phyloP scores from a whole-genome alignment of 2,113 vertebrate genomes.

The Serilophus lunatus region DNA sequence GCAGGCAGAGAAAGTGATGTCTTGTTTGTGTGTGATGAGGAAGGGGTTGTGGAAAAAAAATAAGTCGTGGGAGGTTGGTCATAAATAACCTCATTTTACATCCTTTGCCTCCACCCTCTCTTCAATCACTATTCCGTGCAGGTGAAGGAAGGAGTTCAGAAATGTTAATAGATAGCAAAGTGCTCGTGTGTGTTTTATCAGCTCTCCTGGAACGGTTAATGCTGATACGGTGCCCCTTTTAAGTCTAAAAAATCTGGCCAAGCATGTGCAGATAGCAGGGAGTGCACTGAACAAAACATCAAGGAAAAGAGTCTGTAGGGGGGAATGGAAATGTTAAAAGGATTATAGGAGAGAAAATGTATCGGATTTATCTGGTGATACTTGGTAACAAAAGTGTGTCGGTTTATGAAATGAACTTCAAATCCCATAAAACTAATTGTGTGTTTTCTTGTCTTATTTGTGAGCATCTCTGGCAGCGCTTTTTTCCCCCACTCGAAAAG shows the following conservation, averaged over 20 bases:
- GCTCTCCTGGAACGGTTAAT: background rate
- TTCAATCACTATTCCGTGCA: background rate
- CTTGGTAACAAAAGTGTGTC: slow-evolving; percentile 13
- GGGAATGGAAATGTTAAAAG: slow-evolving; percentile 22
- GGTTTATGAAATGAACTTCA: slow-evolving; percentile 51
- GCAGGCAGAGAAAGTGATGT: background rate
- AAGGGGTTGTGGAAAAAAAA: background rate
- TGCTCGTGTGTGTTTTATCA: slow-evolving; percentile 2
- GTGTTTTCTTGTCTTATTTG: slow-evolving; percentile 29
- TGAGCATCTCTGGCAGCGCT: background rate
- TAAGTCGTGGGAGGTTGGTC: background rate
- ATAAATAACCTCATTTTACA: background rate
- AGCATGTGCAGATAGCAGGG: slow-evolving; percentile 50
- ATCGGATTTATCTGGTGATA: slow-evolving; percentile 27
- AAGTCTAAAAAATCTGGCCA: slow-evolving; percentile 47
- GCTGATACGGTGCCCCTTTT: slow-evolving; percentile 31
- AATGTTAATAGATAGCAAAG: slow-evolving; percentile 8
- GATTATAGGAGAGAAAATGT: slow-evolving; percentile 35
- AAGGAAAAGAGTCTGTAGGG: background rate
- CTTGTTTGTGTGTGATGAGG: background rate
- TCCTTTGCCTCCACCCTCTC: background rate
- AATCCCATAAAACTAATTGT: slow-evolving; percentile 16
- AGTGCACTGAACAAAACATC: slow-evolving; percentile 41
- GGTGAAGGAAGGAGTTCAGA: slow-evolving; percentile 46
- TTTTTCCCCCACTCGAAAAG: background rate